phyloP scores from a whole-genome alignment of 2,888 invertebrate species.

The Chelonus formosanus region DNA sequence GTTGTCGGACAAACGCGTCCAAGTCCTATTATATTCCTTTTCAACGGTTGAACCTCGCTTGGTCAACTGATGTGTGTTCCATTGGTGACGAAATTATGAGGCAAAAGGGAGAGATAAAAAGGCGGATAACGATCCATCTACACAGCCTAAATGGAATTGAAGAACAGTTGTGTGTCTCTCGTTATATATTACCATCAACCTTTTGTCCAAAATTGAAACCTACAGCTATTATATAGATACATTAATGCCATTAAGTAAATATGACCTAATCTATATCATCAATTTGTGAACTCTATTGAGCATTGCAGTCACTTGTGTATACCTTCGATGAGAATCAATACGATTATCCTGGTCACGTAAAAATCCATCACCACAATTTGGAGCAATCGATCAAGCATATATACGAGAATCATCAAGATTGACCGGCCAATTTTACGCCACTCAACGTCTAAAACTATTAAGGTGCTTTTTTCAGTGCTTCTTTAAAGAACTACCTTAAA shows the following conservation, averaged over 20 bases:
- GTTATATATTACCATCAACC: not conserved
- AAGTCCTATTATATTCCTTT: conserved; percentile 21
- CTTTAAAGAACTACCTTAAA: not conserved
- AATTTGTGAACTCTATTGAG: conserved; percentile 7
- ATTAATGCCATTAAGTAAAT: conserved; percentile 10
- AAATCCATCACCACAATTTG: too few relatives aligned
- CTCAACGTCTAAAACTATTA: conserved; percentile 49
- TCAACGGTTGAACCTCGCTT: conserved; percentile 23
- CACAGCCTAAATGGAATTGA: conserved; percentile 12
- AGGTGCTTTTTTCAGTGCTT: conserved; percentile 26
- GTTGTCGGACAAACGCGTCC: conserved; percentile 13
- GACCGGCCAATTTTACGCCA: conserved; percentile 52
- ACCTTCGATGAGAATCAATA: not conserved
- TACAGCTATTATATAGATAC: not conserved
- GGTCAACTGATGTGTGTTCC: conserved; percentile 1
- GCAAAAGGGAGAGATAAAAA: conserved; percentile 20
- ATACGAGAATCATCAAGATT: conserved; percentile 14
- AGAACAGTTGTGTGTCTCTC: conserved; percentile 20
- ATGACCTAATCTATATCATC: conserved; percentile 1
- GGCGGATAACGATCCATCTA: conserved; percentile 16
- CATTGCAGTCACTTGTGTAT: not conserved
- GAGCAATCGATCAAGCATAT: too few relatives aligned
- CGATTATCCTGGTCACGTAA: too few relatives aligned
- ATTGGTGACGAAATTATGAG: conserved; percentile 31
- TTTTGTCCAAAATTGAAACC: conserved; percentile 1